These are phyloP conservation scores for Notospermus geniculatus DNA, from an alignment of 1,140 invertebrate species.

Conservation along the genomic window DNA sequence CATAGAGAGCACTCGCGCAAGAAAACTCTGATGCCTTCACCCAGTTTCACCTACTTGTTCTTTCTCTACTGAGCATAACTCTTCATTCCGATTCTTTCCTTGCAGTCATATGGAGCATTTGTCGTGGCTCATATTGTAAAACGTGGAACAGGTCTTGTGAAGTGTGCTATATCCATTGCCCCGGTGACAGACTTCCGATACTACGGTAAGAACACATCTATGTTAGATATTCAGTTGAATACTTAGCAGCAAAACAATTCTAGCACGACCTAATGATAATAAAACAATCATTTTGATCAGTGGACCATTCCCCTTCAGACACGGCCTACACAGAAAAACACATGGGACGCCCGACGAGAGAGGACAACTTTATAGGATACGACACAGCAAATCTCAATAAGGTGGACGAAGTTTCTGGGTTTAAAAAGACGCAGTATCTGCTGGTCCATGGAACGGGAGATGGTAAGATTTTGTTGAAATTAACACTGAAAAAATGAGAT, in stretches of 20 bases:
- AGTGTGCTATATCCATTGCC: conserved; percentile 86
- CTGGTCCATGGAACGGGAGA: conserved; percentile 64
- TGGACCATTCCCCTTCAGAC: no score
- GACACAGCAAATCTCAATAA: conserved; percentile 70
- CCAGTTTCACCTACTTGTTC: no score
- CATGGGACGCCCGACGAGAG: conserved; percentile 79
- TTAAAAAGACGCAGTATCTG: conserved; percentile 81
- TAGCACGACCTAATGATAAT: no score
- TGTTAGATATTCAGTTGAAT: no score
- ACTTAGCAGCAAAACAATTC: no score
- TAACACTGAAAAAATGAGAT: no score
- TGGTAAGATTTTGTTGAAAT: no score
- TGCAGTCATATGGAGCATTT: conserved; percentile 83
- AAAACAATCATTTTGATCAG: no score
- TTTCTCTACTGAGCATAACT: no score
- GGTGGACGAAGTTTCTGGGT: conserved; percentile 72
- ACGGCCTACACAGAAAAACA: conserved; percentile 91
- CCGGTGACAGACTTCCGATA: conserved; percentile 90
- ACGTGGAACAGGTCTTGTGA: conserved; percentile 72
- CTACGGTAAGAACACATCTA: conserved; percentile 73
- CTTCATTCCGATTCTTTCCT: no score
- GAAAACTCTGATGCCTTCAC: no score
- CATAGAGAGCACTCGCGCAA: no score
- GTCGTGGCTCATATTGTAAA: conserved; percentile 78
- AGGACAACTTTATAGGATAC: conserved; percentile 86